A percentile compares a stretch with the other conserved stretches of the same genome.
These are phyloP conservation scores for Drosophila lowei DNA, from an alignment of 1,140 invertebrate genomes.

Conservation along the genomic window DNA sequence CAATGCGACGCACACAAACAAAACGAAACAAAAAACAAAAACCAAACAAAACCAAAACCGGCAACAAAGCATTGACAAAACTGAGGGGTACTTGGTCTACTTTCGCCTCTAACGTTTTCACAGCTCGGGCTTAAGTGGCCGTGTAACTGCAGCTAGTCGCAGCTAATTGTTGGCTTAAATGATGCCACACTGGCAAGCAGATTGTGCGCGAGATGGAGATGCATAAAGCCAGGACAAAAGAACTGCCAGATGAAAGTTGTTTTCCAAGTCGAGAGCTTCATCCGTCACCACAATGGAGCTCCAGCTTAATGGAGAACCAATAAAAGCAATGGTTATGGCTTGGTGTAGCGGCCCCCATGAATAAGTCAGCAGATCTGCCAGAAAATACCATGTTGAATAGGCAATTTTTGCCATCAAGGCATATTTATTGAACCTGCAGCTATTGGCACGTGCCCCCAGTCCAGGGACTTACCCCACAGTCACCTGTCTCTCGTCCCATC, in stretches of 20 bases:
- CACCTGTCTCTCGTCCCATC: constrained; percentile 22
- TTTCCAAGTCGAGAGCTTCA: background rate
- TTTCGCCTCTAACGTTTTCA: constrained; percentile 48
- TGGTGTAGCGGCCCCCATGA: constrained; percentile 33
- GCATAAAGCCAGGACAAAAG: constrained; percentile 20
- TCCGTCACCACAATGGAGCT: constrained; percentile 19
- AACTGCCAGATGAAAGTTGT: constrained; percentile 1
- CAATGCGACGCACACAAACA: constrained; percentile 22
- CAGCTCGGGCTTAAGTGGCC: constrained; percentile 33
- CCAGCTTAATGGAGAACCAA: constrained; percentile 41
- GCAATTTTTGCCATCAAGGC: constrained; percentile 49
- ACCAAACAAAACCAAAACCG: constrained; percentile 1
- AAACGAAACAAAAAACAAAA: constrained; percentile 13
- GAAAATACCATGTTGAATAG: constrained; percentile 34
- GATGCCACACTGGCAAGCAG: constrained; percentile 18
- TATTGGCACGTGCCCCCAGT: constrained; percentile 27
- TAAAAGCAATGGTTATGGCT: constrained; percentile 35
- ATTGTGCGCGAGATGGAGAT: background rate
- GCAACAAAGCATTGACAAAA: constrained; percentile 34
- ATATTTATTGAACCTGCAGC: constrained; percentile 45
- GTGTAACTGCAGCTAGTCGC: constrained; percentile 42
- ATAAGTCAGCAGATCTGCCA: constrained; percentile 46
- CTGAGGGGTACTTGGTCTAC: constrained; percentile 42
- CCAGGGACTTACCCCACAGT: constrained; percentile 13
- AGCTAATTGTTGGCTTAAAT: constrained; percentile 49